Evolutionary conservation across 64 coral and sea anemone species (phyloP).

Genomic region (Exaiptasia diaphana): DNA sequence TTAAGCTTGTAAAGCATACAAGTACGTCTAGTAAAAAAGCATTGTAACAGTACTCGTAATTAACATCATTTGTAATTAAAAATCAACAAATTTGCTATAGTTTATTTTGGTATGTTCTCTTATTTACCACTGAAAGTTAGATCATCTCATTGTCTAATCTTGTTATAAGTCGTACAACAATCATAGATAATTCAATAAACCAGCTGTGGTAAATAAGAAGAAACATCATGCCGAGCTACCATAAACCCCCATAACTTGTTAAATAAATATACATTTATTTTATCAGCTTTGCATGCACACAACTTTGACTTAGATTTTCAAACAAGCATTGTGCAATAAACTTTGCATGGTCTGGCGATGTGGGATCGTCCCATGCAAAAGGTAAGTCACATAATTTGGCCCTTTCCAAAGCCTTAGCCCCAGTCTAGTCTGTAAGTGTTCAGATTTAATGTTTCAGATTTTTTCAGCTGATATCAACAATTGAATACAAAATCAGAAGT

Average conservation of each 20-base stretch:
- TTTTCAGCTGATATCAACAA: no score
- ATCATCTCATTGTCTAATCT: background rate
- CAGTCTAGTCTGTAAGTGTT: constrained; percentile 14
- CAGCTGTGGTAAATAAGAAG: background rate
- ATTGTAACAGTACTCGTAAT: no score
- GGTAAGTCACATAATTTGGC: constrained; percentile 7
- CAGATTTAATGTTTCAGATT: no score
- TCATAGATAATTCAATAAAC: background rate
- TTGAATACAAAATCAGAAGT: no score
- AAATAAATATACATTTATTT: background rate
- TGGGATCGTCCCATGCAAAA: constrained; percentile 35
- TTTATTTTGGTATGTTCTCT: no score
- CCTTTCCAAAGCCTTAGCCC: constrained; percentile 5
- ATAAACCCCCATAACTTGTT: background rate
- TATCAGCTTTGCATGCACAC: no score
- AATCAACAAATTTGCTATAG: no score
- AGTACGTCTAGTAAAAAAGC: no score
- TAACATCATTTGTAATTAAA: no score
- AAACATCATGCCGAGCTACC: background rate
- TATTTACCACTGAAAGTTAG: background rate
- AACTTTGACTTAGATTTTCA: no score
- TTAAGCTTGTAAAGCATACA: no score
- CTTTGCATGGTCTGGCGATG: background rate
- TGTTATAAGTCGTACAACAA: background rate
- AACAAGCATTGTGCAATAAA: constrained; percentile 17